These are phyloP conservation scores for Ephydatia muelleri DNA, from an alignment of 37 sponge, comb jelly and placozoan species.

Conservation along the genomic window DNA sequence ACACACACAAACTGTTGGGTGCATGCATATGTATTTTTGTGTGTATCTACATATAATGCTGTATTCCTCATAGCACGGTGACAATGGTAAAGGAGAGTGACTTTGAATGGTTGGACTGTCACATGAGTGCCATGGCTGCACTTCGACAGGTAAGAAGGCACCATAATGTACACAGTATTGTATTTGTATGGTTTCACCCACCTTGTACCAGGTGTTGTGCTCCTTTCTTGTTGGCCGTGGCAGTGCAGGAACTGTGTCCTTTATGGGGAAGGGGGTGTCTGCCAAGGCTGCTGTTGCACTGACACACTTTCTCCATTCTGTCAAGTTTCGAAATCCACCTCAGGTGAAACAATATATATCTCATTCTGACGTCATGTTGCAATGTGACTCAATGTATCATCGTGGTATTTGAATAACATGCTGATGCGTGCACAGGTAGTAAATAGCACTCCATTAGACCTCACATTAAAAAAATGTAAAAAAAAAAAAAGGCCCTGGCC, in stretches of 20 bases:
- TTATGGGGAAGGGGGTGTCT: constrained; percentile 80
- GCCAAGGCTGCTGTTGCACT: constrained; percentile 29
- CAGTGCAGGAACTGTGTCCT: constrained; percentile 31
- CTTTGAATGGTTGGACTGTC: background rate
- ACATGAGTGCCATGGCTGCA: background rate
- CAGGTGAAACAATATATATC: background rate
- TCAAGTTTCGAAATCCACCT: background rate
- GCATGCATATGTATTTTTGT: background rate
- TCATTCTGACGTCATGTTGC: no score
- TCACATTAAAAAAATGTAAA: background rate
- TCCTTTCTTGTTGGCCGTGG: constrained; percentile 63
- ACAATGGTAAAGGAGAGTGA: background rate
- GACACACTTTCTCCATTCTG: constrained; percentile 26
- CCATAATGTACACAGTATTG: background rate
- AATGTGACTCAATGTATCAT: no score
- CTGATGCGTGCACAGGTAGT: constrained; percentile 16
- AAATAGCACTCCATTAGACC: no score
- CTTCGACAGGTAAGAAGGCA: background rate
- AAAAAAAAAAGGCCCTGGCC: constrained; percentile 71
- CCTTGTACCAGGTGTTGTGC: constrained; percentile 46
- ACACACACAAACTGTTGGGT: background rate
- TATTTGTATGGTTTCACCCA: background rate
- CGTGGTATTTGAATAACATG: no score
- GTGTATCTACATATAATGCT: no score
- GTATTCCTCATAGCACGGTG: background rate